A percentile compares a stretch with the other conserved stretches of the same genome.
Evolutionary conservation across 2,797 vertebrate species (phyloP).

Genomic region (Syndactyla subalaris): DNA sequence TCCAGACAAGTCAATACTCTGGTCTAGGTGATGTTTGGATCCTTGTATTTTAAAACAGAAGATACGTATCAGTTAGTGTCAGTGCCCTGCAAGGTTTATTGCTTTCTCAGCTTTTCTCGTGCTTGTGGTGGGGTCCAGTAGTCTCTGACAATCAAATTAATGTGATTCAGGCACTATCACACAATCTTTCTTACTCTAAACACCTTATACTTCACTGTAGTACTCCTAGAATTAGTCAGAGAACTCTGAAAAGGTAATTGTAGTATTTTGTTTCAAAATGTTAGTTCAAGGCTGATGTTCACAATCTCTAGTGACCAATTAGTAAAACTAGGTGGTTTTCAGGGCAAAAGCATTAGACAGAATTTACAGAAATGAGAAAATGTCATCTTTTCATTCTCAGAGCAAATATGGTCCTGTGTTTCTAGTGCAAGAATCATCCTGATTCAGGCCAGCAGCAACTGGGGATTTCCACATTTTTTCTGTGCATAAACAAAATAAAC

Average conservation of each 20-base stretch:
- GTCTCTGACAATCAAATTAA: not conserved
- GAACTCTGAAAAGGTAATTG: not conserved
- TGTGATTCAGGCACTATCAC: constrained; percentile 3
- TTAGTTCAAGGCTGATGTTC: not conserved
- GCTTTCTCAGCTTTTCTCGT: not conserved
- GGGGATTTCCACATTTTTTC: constrained; percentile 57
- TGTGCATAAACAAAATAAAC: constrained; percentile 43
- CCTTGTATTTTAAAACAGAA: not conserved
- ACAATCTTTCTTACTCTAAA: not conserved
- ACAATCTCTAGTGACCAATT: not conserved
- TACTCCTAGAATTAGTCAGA: constrained; percentile 6
- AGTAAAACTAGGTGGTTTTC: constrained; percentile 1
- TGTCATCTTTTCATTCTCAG: not conserved
- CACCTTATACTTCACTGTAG: not conserved
- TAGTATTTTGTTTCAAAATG: not conserved
- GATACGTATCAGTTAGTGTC: not conserved
- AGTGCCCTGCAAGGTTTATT: not conserved
- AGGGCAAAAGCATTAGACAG: not conserved
- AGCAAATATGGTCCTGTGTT: not conserved
- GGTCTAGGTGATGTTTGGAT: not conserved
- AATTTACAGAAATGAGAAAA: not conserved
- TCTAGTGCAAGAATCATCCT: not conserved
- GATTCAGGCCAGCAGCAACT: not conserved
- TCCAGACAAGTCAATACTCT: not conserved
- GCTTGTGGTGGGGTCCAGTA: not conserved